phyloP scores from a whole-genome alignment of 35 echinoderm and acorn worm genomes.

The Ophioderma brevispina region DNA sequence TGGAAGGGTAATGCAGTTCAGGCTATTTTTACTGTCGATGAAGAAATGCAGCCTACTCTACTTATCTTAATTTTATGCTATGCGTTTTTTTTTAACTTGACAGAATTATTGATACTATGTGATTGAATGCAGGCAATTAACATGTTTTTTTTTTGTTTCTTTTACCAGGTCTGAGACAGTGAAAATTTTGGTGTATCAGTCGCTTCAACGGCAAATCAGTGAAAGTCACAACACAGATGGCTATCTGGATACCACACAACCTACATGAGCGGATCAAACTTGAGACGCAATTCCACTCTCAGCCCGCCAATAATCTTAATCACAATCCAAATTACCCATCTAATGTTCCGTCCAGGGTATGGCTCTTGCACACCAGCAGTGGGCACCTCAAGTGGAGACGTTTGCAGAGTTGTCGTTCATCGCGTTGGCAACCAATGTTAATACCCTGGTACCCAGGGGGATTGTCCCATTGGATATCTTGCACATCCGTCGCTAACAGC shows the following conservation, averaged over 20 bases:
- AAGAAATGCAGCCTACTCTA: no score
- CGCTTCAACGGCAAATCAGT: slow-evolving; percentile 90
- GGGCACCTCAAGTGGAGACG: not conserved
- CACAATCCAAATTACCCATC: slow-evolving; percentile 56
- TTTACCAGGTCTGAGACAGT: no score
- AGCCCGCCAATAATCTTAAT: slow-evolving; percentile 60
- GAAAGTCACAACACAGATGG: slow-evolving; percentile 68
- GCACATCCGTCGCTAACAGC: slow-evolving; percentile 16
- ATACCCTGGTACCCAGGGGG: slow-evolving; percentile 28
- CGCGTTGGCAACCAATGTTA: slow-evolving; percentile 4
- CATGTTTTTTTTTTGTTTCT: no score
- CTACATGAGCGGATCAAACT: slow-evolving; percentile 80
- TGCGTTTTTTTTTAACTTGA: no score
- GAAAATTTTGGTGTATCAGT: slow-evolving; percentile 73
- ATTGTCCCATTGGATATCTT: not conserved
- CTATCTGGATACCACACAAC: slow-evolving; percentile 67
- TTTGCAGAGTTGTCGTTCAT: not conserved
- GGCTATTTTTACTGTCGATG: no score
- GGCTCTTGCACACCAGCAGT: not conserved
- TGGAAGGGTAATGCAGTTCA: no score
- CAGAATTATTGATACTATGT: no score
- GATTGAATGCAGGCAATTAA: no score
- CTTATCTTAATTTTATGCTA: no score
- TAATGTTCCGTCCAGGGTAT: slow-evolving; percentile 47
- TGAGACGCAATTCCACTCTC: slow-evolving; percentile 88